Percentiles rank a stretch among this genome's conserved stretches.
These are phyloP conservation scores for Sorex fumeus DNA, from an alignment of 2,113 vertebrate genomes.

Conservation along the genomic window DNA sequence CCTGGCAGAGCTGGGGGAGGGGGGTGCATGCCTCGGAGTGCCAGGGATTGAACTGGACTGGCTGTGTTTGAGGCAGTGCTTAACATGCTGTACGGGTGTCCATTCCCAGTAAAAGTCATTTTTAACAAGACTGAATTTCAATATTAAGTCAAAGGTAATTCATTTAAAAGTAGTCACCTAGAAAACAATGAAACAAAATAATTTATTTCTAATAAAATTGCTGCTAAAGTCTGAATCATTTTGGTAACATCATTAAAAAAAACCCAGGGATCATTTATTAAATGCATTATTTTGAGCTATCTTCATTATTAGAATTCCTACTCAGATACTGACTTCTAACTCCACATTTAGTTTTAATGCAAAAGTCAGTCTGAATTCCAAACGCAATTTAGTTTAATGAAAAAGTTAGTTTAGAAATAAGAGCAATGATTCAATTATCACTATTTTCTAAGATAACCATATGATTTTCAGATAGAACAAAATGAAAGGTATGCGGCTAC, in stretches of 20 bases:
- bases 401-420: constrained; percentile 23
- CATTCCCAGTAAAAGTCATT: not conserved
- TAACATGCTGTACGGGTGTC: no score
- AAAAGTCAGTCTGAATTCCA: not conserved
- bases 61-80: no score
- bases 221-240: constrained; percentile 3
- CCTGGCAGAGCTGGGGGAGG: no score
- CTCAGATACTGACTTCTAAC: constrained; percentile 6
- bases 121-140: constrained; percentile 40
- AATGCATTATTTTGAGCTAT: not conserved
- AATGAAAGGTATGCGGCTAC: not conserved
- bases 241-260: constrained; percentile 1
- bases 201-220: constrained; percentile 42
- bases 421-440: not conserved
- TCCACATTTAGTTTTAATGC: constrained; percentile 43
- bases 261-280: constrained; percentile 4
- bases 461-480: no score
- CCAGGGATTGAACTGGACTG: no score
- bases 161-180: constrained; percentile 5
- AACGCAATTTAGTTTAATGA: no score
- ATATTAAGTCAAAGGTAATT: not conserved
- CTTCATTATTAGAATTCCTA: constrained; percentile 44
- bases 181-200: no score
- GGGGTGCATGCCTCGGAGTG: no score
- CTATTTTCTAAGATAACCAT: no score